Evolutionary conservation across 2,888 invertebrate species (phyloP).

Genomic region (Torymus auratus): DNA sequence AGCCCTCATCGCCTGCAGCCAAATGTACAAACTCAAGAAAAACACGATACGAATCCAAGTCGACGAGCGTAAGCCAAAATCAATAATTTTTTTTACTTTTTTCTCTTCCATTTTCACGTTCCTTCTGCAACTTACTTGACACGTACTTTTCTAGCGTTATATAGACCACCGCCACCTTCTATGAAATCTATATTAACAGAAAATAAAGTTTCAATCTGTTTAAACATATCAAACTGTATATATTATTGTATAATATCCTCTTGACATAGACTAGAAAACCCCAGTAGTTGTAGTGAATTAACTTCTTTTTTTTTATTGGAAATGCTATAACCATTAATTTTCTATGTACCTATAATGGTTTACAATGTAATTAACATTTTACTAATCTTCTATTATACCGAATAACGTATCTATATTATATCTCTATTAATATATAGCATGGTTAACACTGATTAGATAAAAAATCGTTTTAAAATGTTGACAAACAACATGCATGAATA

Average conservation of each 20-base stretch:
- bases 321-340: too few species aligned
- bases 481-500: too few species aligned
- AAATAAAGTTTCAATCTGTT: neutral
- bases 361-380: too few species aligned
- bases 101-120: neutral
- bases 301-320: too few species aligned
- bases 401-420: too few species aligned
- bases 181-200: neutral
- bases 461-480: too few species aligned
- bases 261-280: slow-evolving; percentile 16
- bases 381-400: too few species aligned
- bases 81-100: slow-evolving; percentile 19
- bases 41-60: slow-evolving; percentile 30
- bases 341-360: too few species aligned
- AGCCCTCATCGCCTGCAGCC: slow-evolving; percentile 19
- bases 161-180: neutral
- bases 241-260: slow-evolving; percentile 13
- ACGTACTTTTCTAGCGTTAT: neutral
- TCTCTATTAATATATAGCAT: too few species aligned
- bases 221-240: slow-evolving; percentile 15
- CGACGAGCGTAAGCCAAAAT: slow-evolving; percentile 51
- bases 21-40: slow-evolving; percentile 45
- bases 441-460: too few species aligned
- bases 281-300: neutral
- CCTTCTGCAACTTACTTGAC: neutral